Evolutionary conservation across 1,140 invertebrate genomes (phyloP), one percentile per base, ranked within the genome.

Genomic region (Apis florea): DNA sequence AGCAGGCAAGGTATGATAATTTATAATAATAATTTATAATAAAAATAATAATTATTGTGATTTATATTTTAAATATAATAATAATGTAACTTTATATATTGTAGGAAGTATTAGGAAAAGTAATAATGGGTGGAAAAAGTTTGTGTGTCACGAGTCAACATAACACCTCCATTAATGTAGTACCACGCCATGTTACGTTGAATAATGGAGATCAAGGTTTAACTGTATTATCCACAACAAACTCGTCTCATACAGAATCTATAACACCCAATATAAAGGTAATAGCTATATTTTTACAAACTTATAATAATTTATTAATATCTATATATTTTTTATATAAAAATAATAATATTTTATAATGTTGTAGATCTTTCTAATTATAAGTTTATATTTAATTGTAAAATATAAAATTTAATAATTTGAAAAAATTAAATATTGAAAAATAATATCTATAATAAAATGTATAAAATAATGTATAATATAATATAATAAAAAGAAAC

Each of bases 51-150:
- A 66, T 64, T 74, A 31, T 31, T 21, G 4, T 49, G 5, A 47
- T 76, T 77, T 79, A 53, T 49, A 61, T n/a, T 74, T 56, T 26
- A 40, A 59, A 40, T 78, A 11, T 61, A 56, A 69, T 56, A 51
- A n/a, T 21, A 15, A 59, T 71, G 12, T 56, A 67, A 21, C 56
- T 56, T 40, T 53, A 53, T n/a, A 64, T 54, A 58, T 78, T 89
- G 75, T 59, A 93, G 93, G 92, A 93, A 89, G 90, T 92, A 71
- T 75, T 91, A 80, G 92, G 90, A 1, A 93, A 93, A 89, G 88
- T 94, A 26, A 92, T 94, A 85, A 87, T 91, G 85, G 91, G 89
- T 59, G 90, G 90, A 13, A 91, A 93, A 74, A 91, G 91, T 84
- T 73, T 93, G 26, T 88, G 88, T n/a, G 69, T 93, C 17, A 56